Evolutionary conservation across 2,888 invertebrate species (phyloP), one percentile per base, ranked within the genome.

Genomic region (Chrysolina americana): DNA sequence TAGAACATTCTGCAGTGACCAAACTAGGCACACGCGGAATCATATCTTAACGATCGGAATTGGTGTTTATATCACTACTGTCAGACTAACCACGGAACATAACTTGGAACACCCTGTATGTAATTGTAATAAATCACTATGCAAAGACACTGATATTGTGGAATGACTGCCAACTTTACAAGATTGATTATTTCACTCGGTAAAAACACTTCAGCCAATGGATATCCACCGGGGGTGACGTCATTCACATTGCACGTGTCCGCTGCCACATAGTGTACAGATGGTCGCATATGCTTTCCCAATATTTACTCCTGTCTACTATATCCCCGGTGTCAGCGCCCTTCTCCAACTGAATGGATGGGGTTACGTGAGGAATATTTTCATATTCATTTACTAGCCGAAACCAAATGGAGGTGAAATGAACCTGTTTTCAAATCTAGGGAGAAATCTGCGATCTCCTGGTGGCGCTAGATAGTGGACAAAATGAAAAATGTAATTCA

Each of bases 251-350:
- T 71, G 71, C 78, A 78, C 78, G 78, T 78, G 78, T 72, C 78
- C 41, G 64, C 70, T 56, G 50, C 53, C 75, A 70, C 53, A 72
- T 53, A 77, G 53, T 74, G 68, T 74, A 77, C 78, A 79, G 75
- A 79, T 79, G 78, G 78, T 73, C 77, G 47, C 77, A 78, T 75
- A 77, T 77, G 76, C 72, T 77, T 62, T 65, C 71, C 70, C 71
- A 71, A 77, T 76, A 74, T 78, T 78, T 74, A 68, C 70, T 68
- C 65, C 73, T 36, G 59, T 59, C 36, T 15, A 36, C 36, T 59
- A 13, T 59, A 28, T 59, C 59, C 59, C 59, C 65, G n/a, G 53
- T 59, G 28, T 59, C 59, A 59, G 59, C 59, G 59, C 59, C 59
- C 59, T 59, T 36, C 23, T 53, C 36, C 59, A n/a, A 59, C 3